Base-by-base conservation (phyloP, 2,797 vertebrate species). In the Luscinia megarhynchos region DNA sequence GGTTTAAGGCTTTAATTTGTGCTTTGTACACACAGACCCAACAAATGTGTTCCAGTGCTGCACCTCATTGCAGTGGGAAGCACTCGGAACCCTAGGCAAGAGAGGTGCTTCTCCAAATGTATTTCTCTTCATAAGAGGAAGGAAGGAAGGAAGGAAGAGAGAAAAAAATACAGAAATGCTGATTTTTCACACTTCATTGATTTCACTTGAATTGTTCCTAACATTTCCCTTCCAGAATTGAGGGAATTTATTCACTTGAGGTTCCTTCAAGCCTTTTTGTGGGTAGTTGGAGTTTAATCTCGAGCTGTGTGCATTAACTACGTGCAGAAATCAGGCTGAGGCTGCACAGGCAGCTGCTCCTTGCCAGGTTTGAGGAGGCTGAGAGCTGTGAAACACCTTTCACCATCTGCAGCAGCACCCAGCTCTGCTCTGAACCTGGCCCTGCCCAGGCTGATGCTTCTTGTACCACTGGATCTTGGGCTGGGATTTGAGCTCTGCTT, bases 1-100 rank as follows among this genome's bases (percentile, higher is more conserved):
- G 40, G 13, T 29, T 90, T 95, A 34, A 32, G 59, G 51, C 75
- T 87, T 73, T 69, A 32, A 82, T 91, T 75, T 66, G 48, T 64
- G 51, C 70, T 79, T 40, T 53, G 30, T 54, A 10, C 27, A 45
- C 48, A 23, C 43, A 38, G 20, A 1, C 23, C 27, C 6, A 8
- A 34, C 43, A 58, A 67, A 24, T 4, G 15, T 54, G 48, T 15
- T 73, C 51, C 55, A 66, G 64, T 34, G 34, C 68, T 41, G 30
- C 24, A 24, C 58, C 21, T 30, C 23, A 11, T 2, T 79, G 79
- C 32, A 29, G 11, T n/a, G 34, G 10, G 81, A 73, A 45, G 23
- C 51, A 7, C 48, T 32, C 81, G 66, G 72, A 83, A 40, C 36
- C 48, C 36, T 48, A 27, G 57, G 77, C 70, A 54, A 62, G n/a